Conservation (phyloP, 2,888 invertebrate genomes). For the Ptychoptera contaminata region DNA sequence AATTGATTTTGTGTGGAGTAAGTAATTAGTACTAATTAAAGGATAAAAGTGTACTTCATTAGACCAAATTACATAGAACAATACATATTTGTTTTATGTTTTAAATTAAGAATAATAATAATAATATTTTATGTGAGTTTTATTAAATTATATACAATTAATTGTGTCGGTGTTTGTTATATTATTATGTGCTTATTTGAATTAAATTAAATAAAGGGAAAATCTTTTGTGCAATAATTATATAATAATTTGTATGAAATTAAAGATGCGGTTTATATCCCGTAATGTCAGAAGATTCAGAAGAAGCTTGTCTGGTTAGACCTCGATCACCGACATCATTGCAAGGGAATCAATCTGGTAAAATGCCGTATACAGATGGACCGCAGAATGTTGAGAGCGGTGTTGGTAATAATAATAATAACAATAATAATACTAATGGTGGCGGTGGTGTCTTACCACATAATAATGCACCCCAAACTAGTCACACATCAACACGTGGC, state of each 20-base stretch:
- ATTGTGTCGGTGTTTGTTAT: too few relatives aligned
- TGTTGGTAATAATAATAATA: not conserved
- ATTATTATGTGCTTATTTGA: too few relatives aligned
- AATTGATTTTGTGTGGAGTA: too few relatives aligned
- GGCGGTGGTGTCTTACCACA: not conserved
- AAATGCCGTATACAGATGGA: slow-evolving; percentile 13
- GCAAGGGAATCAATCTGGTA: not conserved
- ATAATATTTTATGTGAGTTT: too few relatives aligned
- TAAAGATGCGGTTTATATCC: slow-evolving; percentile 2
- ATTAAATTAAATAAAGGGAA: too few relatives aligned
- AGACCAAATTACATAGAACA: too few relatives aligned
- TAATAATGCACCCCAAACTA: slow-evolving; percentile 6
- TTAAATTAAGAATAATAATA: too few relatives aligned
- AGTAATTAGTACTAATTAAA: too few relatives aligned
- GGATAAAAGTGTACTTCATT: too few relatives aligned
- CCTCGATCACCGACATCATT: slow-evolving; percentile 25
- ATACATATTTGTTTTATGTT: too few relatives aligned
- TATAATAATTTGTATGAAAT: not conserved
- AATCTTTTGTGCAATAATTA: too few relatives aligned
- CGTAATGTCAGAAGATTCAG: slow-evolving; percentile 20
- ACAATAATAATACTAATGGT: not conserved
- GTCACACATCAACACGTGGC: slow-evolving; percentile 13
- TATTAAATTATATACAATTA: too few relatives aligned
- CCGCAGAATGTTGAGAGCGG: slow-evolving; percentile 4
- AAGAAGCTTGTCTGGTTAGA: slow-evolving; percentile 44